Evolutionary conservation across 2,888 invertebrate species (phyloP).

Genomic region (Heliconius erato): DNA sequence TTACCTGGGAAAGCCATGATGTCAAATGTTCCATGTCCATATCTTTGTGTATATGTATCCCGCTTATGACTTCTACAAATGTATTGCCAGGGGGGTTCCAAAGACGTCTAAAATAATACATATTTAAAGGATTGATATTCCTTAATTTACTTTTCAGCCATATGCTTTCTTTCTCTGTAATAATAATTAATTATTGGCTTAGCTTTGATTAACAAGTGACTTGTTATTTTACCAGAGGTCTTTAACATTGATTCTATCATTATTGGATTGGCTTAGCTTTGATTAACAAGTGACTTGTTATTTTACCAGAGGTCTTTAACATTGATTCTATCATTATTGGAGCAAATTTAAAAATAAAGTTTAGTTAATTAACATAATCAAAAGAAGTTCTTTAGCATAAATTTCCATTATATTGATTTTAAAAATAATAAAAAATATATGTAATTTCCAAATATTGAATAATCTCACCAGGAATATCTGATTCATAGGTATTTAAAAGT

Average conservation of each 20-base stretch:
- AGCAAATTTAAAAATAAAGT: neutral
- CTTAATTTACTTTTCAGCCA: constrained; percentile 74
- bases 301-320: neutral
- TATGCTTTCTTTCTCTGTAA: constrained; percentile 71
- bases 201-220: neutral
- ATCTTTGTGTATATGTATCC: constrained; percentile 57
- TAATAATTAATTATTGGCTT: neutral
- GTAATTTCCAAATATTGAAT: neutral
- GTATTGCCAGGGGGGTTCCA: constrained; percentile 69
- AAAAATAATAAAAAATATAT: neutral
- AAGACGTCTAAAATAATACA: constrained; percentile 74
- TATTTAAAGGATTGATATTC: constrained; percentile 71
- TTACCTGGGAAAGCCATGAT: constrained; percentile 69
- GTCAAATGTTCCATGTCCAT: constrained; percentile 62
- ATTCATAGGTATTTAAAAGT: constrained; percentile 66
- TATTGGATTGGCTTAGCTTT: neutral
- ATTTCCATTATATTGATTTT: neutral
- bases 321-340: neutral
- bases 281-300: neutral
- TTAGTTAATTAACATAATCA: neutral
- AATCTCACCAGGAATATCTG: constrained; percentile 68
- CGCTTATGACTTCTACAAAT: constrained; percentile 69
- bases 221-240: neutral
- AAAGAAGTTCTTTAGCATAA: neutral
- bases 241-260: neutral